Evolutionary conservation across 2,888 invertebrate species (phyloP).

Genomic region (Pogonocherus hispidulus): DNA sequence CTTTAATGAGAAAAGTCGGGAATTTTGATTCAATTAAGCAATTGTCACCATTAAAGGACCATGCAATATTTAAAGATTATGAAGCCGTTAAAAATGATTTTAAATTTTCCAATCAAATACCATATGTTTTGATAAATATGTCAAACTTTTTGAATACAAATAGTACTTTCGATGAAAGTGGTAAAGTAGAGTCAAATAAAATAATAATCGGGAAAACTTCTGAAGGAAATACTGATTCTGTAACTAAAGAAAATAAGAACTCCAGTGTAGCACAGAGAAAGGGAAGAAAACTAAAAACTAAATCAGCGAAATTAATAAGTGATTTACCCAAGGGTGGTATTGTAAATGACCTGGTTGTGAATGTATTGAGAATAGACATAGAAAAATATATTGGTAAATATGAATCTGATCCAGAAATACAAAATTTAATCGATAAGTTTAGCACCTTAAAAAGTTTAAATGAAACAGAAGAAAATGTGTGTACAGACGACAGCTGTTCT

Average conservation of each 20-base stretch:
- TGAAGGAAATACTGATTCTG: neutral
- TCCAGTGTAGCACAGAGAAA: neutral
- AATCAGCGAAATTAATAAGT: neutral
- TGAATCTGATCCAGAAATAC: neutral
- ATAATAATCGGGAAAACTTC: neutral
- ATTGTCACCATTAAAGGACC: constrained; percentile 5
- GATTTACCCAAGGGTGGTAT: neutral
- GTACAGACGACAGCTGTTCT: neutral
- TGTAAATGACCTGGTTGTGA: constrained; percentile 4
- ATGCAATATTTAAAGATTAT: neutral
- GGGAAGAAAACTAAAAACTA: neutral
- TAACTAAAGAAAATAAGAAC: neutral
- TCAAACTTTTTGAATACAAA: neutral
- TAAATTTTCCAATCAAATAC: constrained; percentile 18
- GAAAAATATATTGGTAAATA: neutral
- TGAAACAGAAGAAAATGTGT: neutral
- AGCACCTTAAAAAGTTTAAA: neutral
- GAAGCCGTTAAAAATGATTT: neutral
- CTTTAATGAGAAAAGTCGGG: neutral
- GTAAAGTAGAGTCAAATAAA: neutral
- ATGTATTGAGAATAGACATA: constrained; percentile 4
- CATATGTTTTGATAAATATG: constrained; percentile 9
- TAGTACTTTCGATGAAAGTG: neutral
- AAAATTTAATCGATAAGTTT: constrained; percentile 7
- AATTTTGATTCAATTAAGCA: constrained; percentile 3